phyloP scores from a whole-genome alignment of 2,888 invertebrate species.

The Baronia brevicornis region DNA sequence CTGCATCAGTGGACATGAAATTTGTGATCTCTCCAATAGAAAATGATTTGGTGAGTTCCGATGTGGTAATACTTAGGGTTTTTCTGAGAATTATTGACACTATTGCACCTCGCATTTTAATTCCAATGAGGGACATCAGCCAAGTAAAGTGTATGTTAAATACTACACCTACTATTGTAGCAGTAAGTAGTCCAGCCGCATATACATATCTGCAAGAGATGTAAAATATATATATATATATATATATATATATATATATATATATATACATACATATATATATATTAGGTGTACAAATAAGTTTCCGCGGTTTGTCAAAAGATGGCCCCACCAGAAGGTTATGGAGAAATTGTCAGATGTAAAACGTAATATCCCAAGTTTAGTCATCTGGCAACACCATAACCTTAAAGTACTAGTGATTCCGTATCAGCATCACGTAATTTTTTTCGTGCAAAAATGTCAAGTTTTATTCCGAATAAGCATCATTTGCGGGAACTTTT shows the following conservation, averaged over 20 bases:
- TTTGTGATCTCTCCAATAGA: slow-evolving; percentile 93
- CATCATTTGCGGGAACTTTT: no score
- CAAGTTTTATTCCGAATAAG: no score
- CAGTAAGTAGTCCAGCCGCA: slow-evolving; percentile 52
- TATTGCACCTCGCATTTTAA: slow-evolving; percentile 91
- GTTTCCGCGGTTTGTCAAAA: no score
- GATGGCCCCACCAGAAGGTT: no score
- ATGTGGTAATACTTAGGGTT: slow-evolving; percentile 65
- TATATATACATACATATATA: background rate
- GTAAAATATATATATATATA: background rate
- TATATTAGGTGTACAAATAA: no score
- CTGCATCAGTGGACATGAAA: slow-evolving; percentile 97
- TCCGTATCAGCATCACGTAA: no score
- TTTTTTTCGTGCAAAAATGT: no score
- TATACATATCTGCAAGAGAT: slow-evolving; percentile 54
- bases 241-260: slow-evolving; percentile 3
- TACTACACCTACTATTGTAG: slow-evolving; percentile 78
- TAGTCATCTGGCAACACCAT: no score
- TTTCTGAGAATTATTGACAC: slow-evolving; percentile 82
- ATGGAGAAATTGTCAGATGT: no score
- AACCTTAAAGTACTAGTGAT: no score
- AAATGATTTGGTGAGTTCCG: slow-evolving; percentile 56
- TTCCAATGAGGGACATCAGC: slow-evolving; percentile 85
- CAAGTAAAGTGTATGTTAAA: slow-evolving; percentile 94
- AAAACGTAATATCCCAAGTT: no score